These are phyloP conservation scores for Chlorodrepanis virens DNA, from an alignment of 2,113 vertebrate species.

Conservation along the genomic window DNA sequence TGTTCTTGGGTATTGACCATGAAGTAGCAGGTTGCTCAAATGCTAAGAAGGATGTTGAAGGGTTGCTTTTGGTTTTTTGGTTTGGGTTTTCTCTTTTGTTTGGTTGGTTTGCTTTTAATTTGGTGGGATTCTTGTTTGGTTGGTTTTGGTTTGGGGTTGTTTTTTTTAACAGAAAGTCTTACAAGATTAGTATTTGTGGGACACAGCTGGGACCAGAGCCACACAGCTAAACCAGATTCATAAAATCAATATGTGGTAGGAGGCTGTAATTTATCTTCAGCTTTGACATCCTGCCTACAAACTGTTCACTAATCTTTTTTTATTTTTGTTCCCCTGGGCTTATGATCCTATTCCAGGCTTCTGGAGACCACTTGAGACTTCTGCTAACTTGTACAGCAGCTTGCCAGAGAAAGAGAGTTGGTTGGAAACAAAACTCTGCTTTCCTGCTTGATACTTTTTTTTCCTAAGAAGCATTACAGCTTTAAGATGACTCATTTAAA, in stretches of 20 bases:
- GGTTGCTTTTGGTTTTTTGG: not conserved
- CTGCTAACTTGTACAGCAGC: slow-evolving; percentile 34
- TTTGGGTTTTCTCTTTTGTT: not conserved
- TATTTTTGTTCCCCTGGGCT: not conserved
- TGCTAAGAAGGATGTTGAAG: not conserved
- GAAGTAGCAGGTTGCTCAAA: not conserved
- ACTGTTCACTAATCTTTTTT: slow-evolving; percentile 21
- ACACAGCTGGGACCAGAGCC: not conserved
- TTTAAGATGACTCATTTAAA: not conserved
- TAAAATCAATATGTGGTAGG: not conserved
- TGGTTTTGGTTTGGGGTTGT: not conserved
- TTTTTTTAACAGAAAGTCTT: not conserved
- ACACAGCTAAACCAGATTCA: not conserved
- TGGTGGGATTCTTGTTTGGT: not conserved
- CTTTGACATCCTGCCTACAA: slow-evolving; percentile 18
- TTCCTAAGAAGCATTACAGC: not conserved
- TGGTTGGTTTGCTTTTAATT: not conserved
- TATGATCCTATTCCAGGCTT: slow-evolving; percentile 5
- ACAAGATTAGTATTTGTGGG: not conserved
- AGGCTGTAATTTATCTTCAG: not conserved
- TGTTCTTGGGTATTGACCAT: not conserved
- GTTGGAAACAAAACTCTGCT: slow-evolving; percentile 28
- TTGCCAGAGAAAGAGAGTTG: slow-evolving; percentile 45
- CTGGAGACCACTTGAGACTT: slow-evolving; percentile 26
- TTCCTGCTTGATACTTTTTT: not conserved